A percentile compares a stretch with the other conserved stretches of the same genome.
Evolutionary conservation across 2,113 vertebrate species (phyloP).

Genomic region (Muntiacus reevesi): DNA sequence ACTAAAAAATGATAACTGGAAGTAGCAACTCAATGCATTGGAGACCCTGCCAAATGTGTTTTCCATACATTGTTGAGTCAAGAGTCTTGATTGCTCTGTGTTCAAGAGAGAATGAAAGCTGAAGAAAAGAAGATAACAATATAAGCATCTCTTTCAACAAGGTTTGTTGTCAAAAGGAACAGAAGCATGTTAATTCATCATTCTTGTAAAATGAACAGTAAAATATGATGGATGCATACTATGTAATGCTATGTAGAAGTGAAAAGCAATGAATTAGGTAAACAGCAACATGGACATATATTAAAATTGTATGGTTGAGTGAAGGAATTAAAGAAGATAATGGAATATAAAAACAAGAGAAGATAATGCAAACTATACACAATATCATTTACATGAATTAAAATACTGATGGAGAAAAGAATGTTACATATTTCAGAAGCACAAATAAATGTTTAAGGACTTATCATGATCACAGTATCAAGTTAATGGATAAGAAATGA

Average conservation of each 20-base stretch:
- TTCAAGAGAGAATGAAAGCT: not conserved
- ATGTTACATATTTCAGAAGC: not conserved
- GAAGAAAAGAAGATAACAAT: not conserved
- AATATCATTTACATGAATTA: not conserved
- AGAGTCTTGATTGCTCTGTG: not conserved
- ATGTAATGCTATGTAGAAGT: not conserved
- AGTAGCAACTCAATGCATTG: not conserved
- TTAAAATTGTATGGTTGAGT: not conserved
- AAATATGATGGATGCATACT: not conserved
- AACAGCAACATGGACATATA: not conserved
- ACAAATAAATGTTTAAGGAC: not conserved
- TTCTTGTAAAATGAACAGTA: not conserved
- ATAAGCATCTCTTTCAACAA: not conserved
- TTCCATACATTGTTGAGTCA: not conserved
- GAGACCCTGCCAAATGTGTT: not conserved
- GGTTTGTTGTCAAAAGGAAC: not conserved
- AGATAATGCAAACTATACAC: not conserved
- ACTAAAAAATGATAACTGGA: not conserved
- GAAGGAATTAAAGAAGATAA: not conserved
- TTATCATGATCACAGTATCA: not conserved
- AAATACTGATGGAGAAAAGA: not conserved
- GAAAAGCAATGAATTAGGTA: not conserved
- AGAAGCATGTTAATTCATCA: not conserved
- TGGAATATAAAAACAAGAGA: not conserved
- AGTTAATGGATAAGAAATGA: not conserved